Conservation (phyloP, 2,797 vertebrate genomes). For the Pteropus rufus region DNA sequence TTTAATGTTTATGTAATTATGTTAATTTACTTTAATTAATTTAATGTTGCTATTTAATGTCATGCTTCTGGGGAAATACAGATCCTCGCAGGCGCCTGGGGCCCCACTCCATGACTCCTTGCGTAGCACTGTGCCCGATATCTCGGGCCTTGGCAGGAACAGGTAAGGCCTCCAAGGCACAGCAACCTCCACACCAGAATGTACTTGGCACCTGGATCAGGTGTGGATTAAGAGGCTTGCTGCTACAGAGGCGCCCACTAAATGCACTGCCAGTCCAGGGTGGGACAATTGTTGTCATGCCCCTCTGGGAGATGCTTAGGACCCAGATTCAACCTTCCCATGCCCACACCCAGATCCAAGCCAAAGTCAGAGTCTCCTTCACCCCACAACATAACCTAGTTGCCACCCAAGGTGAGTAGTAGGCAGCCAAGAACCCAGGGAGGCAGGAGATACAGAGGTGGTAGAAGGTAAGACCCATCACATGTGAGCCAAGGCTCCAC, state of each 20-base stretch:
- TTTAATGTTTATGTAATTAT: neutral
- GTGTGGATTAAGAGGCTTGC: neutral
- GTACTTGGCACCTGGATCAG: neutral
- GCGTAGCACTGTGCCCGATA: fast-evolving
- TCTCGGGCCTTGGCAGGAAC: neutral
- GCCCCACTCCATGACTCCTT: neutral
- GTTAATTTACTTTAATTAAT: neutral
- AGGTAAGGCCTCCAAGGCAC: neutral
- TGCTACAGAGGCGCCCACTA: fast-evolving
- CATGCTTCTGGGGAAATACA: neutral
- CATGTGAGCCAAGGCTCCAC: neutral
- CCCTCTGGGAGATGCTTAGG: neutral
- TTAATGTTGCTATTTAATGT: neutral
- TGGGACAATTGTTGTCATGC: fast-evolving
- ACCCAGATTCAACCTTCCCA: neutral
- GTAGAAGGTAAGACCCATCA: neutral
- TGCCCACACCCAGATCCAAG: neutral
- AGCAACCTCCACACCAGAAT: neutral
- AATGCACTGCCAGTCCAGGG: neutral
- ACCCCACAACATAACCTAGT: neutral
- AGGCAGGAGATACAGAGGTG: neutral
- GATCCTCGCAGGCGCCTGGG: neutral
- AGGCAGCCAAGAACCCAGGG: neutral
- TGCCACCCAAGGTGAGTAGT: too few relatives aligned
- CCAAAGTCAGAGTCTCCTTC: neutral